Conservation (phyloP, 2,113 vertebrate species). For the Okapia johnstoni region DNA sequence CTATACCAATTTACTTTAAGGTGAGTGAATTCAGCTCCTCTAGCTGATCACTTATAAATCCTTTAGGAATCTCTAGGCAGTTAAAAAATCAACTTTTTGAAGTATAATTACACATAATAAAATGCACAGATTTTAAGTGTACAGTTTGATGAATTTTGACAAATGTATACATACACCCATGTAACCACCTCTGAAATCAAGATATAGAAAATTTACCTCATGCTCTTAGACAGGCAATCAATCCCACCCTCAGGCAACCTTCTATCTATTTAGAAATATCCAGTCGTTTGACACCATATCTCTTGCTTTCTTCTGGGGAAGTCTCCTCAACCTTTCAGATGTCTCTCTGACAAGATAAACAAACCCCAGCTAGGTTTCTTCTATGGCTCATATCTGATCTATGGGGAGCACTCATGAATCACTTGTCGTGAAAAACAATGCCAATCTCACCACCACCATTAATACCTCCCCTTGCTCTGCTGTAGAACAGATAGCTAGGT, state of each 20-base stretch:
- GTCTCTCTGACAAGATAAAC: background rate
- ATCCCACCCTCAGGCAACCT: background rate
- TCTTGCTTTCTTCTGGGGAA: background rate
- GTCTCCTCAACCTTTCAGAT: background rate
- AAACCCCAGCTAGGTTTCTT: background rate
- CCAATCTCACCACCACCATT: background rate
- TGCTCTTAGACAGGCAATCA: background rate
- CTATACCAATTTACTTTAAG: background rate
- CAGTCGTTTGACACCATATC: background rate
- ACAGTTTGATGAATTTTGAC: background rate
- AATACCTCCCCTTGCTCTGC: background rate
- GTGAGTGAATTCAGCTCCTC: background rate
- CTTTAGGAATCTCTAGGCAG: conserved; percentile 1
- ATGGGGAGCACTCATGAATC: background rate
- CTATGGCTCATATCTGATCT: background rate
- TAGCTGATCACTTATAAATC: background rate
- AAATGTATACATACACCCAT: background rate
- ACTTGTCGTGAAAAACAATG: background rate
- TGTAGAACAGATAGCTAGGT: background rate
- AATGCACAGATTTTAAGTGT: background rate
- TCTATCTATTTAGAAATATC: background rate
- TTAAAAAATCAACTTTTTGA: conserved; percentile 5
- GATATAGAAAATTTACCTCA: background rate
- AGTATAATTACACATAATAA: background rate
- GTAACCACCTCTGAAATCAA: conserved; percentile 4